phyloP scores from a whole-genome alignment of 2,888 invertebrate species.

The Tenthredo scrophulariae region DNA sequence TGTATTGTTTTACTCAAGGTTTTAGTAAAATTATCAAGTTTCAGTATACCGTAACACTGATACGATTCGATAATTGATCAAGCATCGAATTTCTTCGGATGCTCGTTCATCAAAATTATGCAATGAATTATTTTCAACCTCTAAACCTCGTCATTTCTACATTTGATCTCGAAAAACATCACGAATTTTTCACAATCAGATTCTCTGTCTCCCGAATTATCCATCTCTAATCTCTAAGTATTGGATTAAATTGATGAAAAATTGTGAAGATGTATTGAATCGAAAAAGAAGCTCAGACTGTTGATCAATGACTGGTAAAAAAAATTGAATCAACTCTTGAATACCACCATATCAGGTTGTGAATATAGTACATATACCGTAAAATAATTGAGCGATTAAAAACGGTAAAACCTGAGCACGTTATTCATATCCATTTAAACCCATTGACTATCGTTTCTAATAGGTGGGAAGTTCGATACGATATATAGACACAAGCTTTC shows the following conservation, averaged over 20 bases:
- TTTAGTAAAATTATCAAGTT: background rate
- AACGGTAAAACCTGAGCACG: background rate
- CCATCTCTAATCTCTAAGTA: background rate
- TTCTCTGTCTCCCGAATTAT: background rate
- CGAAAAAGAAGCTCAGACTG: background rate
- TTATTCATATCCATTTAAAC: slow-evolving; percentile 3
- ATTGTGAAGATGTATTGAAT: background rate
- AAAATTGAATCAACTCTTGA: background rate
- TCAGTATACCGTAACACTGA: background rate
- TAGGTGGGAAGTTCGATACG: background rate
- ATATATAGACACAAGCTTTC: background rate
- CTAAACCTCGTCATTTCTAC: background rate
- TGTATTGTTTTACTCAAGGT: background rate
- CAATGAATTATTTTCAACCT: background rate
- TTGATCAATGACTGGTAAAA: background rate
- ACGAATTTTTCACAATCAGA: background rate
- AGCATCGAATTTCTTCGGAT: background rate
- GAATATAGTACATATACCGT: background rate
- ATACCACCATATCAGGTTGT: background rate
- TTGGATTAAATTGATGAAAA: background rate
- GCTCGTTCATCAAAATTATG: background rate
- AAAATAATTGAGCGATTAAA: background rate
- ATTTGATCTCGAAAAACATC: background rate
- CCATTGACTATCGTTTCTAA: background rate
- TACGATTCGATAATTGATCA: background rate